Evolutionary conservation across 2,888 invertebrate species (phyloP).

Genomic region (Lissonota sp.): DNA sequence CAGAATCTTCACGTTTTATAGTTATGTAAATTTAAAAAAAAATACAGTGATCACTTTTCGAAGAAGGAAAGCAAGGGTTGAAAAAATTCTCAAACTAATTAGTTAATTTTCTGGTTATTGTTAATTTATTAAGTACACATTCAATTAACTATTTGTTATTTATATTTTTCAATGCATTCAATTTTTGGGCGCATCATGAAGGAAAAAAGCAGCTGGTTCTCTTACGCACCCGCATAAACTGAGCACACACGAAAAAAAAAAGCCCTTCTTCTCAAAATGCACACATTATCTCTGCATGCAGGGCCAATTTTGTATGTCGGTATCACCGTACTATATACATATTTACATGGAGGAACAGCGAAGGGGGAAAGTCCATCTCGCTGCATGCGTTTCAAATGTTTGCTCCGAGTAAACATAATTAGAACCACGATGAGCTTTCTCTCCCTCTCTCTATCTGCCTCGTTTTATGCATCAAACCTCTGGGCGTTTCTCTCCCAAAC

Average conservation of each 20-base stretch:
- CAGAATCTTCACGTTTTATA: no score
- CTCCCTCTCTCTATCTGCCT: conserved; percentile 9
- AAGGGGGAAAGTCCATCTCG: conserved; percentile 23
- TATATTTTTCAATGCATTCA: no score
- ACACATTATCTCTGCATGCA: no score
- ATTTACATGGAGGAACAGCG: conserved; percentile 45
- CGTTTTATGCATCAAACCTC: conserved; percentile 36
- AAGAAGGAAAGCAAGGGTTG: no score
- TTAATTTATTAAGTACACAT: no score
- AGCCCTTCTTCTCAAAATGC: neutral
- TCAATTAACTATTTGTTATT: no score
- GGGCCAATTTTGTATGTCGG: neutral
- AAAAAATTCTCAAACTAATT: no score
- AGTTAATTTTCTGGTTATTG: no score
- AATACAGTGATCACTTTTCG: no score
- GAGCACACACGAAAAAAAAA: neutral
- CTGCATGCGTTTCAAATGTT: conserved; percentile 51
- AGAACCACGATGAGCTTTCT: conserved; percentile 51
- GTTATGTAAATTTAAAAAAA: no score
- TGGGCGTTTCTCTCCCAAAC: conserved; percentile 36
- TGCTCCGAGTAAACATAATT: conserved; percentile 61
- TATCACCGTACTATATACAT: conserved; percentile 6
- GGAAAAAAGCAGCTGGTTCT: conserved; percentile 33
- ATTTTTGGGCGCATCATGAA: conserved; percentile 1
- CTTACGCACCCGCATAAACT: conserved; percentile 57